Evolutionary conservation across 2,113 vertebrate species (phyloP).

Genomic region (Danionella cerebrum): DNA sequence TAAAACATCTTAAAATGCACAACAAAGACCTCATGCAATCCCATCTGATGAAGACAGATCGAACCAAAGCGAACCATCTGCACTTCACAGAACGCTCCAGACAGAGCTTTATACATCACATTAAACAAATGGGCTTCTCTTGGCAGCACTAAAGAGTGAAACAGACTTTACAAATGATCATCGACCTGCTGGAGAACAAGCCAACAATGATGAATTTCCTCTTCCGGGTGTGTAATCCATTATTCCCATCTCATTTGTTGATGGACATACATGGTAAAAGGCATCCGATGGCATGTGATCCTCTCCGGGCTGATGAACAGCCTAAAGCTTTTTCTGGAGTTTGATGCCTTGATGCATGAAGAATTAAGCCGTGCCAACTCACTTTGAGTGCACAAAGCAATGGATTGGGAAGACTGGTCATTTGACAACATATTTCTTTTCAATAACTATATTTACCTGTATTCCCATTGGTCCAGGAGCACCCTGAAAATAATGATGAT

Average conservation of each 20-base stretch:
- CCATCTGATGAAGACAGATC: too few relatives aligned
- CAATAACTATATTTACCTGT: conserved; percentile 52
- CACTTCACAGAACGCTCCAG: conserved; percentile 44
- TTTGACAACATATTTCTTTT: too few relatives aligned
- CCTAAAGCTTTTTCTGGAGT: background rate
- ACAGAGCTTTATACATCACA: conserved; percentile 45
- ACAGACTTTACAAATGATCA: background rate
- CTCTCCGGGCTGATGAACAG: conserved; percentile 6
- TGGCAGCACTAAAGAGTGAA: conserved; percentile 4
- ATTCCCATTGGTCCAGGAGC: conserved; percentile 64
- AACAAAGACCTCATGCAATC: too few relatives aligned
- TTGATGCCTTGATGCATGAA: background rate
- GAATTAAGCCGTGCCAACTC: background rate
- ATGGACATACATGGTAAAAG: conserved; percentile 38
- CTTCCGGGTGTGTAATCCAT: conserved; percentile 38
- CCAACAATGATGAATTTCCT: conserved; percentile 47
- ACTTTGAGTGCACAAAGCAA: too few relatives aligned
- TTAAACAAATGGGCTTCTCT: conserved; percentile 32
- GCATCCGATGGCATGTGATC: background rate
- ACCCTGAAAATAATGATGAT: conserved; percentile 59
- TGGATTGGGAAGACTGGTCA: too few relatives aligned
- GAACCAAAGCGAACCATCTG: conserved; percentile 27
- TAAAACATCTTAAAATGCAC: background rate
- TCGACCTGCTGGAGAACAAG: conserved; percentile 21
- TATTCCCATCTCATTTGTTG: conserved; percentile 27